These are phyloP conservation scores for Schizaphis graminum DNA, from an alignment of 2,888 invertebrate species.

Conservation along the genomic window DNA sequence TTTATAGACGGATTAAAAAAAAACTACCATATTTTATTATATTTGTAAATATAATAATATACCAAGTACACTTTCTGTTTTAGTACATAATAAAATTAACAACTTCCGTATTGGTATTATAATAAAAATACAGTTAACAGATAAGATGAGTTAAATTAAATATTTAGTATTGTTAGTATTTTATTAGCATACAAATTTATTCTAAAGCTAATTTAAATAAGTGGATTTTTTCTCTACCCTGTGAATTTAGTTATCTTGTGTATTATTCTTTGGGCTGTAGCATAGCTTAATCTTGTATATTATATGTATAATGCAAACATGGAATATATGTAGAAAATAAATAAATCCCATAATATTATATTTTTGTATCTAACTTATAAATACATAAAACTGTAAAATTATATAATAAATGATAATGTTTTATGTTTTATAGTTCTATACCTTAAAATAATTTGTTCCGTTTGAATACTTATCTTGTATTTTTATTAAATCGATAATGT, in stretches of 20 bases:
- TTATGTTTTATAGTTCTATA: neutral
- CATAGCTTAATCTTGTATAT: neutral
- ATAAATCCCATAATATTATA: neutral
- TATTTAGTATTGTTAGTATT: neutral
- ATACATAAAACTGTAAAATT: neutral
- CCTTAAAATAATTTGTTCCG: neutral
- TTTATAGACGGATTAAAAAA: neutral
- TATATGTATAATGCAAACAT: neutral
- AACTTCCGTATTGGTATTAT: neutral
- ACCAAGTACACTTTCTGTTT: neutral
- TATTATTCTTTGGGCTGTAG: neutral
- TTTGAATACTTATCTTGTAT: neutral
- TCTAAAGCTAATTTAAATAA: neutral
- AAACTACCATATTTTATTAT: neutral
- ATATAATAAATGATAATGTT: neutral
- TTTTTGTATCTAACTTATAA: neutral
- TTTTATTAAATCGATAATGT: neutral
- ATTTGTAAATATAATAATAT: neutral
- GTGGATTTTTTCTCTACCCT: neutral
- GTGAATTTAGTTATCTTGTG: neutral
- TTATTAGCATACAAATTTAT: neutral
- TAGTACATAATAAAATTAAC: neutral
- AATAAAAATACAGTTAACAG: neutral
- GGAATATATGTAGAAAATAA: neutral
- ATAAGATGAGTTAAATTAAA: neutral